These are phyloP conservation scores for Calliphora vomitoria DNA, from an alignment of 2,888 invertebrate species.

Conservation along the genomic window DNA sequence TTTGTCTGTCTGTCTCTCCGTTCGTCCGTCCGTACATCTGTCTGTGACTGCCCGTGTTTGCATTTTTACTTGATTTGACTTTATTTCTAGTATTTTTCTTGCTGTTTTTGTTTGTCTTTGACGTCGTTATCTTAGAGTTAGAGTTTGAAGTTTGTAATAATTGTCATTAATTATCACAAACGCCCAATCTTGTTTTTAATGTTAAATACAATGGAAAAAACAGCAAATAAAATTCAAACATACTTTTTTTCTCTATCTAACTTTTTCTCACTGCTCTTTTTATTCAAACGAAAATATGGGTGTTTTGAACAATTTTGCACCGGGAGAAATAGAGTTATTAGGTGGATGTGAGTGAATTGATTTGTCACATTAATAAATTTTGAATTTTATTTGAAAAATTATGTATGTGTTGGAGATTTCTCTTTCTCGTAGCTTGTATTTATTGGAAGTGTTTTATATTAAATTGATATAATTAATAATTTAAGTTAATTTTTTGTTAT, in stretches of 20 bases:
- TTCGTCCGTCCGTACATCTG: neutral
- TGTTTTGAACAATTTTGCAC: constrained; percentile 34
- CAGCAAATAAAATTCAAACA: constrained; percentile 20
- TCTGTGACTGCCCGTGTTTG: constrained; percentile 35
- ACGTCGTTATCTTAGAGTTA: constrained; percentile 54
- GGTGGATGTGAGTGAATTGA: neutral
- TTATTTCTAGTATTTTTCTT: constrained; percentile 47
- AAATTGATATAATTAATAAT: neutral
- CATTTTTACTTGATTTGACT: constrained; percentile 64
- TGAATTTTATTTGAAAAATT: neutral
- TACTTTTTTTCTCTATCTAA: constrained; percentile 7
- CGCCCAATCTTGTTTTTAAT: constrained; percentile 80
- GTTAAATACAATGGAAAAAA: constrained; percentile 64
- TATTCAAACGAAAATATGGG: neutral
- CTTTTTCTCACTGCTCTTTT: constrained; percentile 59
- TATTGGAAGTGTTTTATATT: neutral
- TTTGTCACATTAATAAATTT: constrained; percentile 32
- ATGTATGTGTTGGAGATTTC: neutral
- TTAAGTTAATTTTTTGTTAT: neutral
- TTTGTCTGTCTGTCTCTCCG: constrained; percentile 22
- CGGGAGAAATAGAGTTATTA: constrained; percentile 40
- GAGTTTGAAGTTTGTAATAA: constrained; percentile 75
- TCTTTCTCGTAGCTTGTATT: neutral
- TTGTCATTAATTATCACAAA: constrained; percentile 81
- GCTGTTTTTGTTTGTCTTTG: constrained; percentile 16